Base-by-base conservation (phyloP, 53 echinoderm and acorn worm genomes). In the Antedon mediterranea region DNA sequence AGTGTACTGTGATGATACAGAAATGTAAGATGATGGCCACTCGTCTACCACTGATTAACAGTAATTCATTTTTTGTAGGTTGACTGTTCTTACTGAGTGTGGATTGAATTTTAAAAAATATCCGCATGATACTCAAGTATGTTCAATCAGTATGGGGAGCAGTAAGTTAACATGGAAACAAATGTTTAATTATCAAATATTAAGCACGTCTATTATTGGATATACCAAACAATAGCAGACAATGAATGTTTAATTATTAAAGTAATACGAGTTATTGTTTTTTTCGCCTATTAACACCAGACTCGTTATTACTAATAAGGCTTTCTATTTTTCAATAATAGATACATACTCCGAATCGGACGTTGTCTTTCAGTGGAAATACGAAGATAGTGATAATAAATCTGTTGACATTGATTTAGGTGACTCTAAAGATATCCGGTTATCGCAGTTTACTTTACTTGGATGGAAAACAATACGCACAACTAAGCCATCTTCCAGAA, bases 41-140 rank as follows among this genome's bases (percentile, higher is more conserved):
- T n/a, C n/a, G n/a, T n/a, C n/a, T n/a, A n/a, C n/a, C n/a, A n/a
- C n/a, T n/a, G n/a, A n/a, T n/a, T n/a, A n/a, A n/a, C n/a, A n/a
- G n/a, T n/a, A n/a, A n/a, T n/a, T n/a, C 37, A 37, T 37, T 37
- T 37, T 4, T 37, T 72, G 5, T 71, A 98, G 92, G 75, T 32
- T 98, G 80, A 98, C 98, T 32, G 88, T 98, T 32, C 88, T 93
- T 34, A 90, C 98, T 43, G 84, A 84, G 29, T 98, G 98, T 44
- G 79, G 84, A 28, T 93, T 98, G 93, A 77, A 97, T 32, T 84
- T 98, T 20, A 86, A 86, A 32, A 93, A 90, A 78, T 98, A 98
- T 80, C 98, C 97, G 3, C 90, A 93, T 90, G 98, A 98, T 41
- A 85, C 84, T 1, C 97, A 92, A 82, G 85, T 85, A 31, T 92